Percentiles rank a stretch among this genome's conserved stretches.
Evolutionary conservation across 1,140 invertebrate species (phyloP).

Genomic region (Nasonia vitripennis): DNA sequence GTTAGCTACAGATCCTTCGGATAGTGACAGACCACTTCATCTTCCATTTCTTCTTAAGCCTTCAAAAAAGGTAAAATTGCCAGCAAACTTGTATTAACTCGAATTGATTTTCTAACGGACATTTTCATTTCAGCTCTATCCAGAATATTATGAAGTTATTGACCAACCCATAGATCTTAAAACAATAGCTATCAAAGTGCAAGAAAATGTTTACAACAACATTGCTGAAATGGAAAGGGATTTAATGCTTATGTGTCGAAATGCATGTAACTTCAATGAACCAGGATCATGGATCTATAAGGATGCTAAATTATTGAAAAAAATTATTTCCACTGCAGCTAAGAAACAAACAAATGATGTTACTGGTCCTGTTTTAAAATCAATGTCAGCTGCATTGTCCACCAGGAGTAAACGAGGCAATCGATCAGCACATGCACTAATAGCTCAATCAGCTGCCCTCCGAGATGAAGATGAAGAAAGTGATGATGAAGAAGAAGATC

Average conservation of each 20-base stretch:
- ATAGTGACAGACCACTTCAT: slow-evolving; percentile 88
- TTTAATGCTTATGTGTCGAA: slow-evolving; percentile 92
- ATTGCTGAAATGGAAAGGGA: slow-evolving; percentile 93
- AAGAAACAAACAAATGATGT: slow-evolving; percentile 70
- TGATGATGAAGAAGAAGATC: slow-evolving; percentile 80
- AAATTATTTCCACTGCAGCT: slow-evolving; percentile 78
- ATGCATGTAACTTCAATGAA: slow-evolving; percentile 97
- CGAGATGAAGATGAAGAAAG: slow-evolving; percentile 78
- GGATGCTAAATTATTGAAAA: slow-evolving; percentile 93
- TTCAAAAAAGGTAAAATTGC: slow-evolving; percentile 81
- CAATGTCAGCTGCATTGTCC: slow-evolving; percentile 66
- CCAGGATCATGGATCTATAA: slow-evolving; percentile 97
- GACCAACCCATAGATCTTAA: slow-evolving; percentile 96
- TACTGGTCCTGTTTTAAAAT: slow-evolving; percentile 60
- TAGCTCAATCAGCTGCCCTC: slow-evolving; percentile 74
- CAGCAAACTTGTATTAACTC: not conserved
- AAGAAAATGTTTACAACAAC: slow-evolving; percentile 85
- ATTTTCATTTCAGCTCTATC: slow-evolving; percentile 83
- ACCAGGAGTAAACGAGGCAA: slow-evolving; percentile 76
- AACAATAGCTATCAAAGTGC: slow-evolving; percentile 93
- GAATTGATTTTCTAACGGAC: not conserved
- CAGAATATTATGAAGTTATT: slow-evolving; percentile 97
- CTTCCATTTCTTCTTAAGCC: slow-evolving; percentile 92
- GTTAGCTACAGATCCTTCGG: slow-evolving; percentile 83
- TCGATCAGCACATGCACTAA: slow-evolving; percentile 71